Evolutionary conservation across 2,113 vertebrate species (phyloP).

Genomic region (Gymnocephalus cernua): DNA sequence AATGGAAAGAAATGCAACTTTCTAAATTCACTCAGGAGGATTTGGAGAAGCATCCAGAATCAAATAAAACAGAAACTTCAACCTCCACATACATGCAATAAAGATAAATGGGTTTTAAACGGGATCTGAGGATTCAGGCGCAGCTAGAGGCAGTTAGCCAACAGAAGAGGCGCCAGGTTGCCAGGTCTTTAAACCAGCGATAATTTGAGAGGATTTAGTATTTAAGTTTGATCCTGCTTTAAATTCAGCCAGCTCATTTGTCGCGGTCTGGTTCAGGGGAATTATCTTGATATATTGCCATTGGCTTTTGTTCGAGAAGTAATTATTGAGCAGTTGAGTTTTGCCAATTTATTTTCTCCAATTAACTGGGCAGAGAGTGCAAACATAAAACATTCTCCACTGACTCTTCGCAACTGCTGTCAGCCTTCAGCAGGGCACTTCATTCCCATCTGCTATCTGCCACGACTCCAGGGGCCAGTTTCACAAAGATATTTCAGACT

Average conservation of each 20-base stretch:
- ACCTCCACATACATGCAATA: neutral
- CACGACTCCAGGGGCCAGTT: neutral
- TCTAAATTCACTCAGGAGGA: neutral
- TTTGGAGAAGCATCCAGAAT: neutral
- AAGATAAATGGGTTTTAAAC: slow-evolving; percentile 17
- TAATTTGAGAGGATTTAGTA: slow-evolving; percentile 61
- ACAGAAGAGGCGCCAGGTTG: slow-evolving; percentile 1
- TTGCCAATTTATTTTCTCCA: slow-evolving; percentile 26
- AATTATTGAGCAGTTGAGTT: neutral
- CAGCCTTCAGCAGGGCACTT: slow-evolving; percentile 8
- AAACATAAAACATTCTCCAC: slow-evolving; percentile 37
- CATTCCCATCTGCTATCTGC: neutral
- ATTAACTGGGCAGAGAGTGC: slow-evolving; percentile 31
- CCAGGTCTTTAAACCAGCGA: slow-evolving; percentile 51
- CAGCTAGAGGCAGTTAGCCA: slow-evolving; percentile 29
- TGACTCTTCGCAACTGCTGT: neutral
- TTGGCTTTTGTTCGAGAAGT: slow-evolving; percentile 21
- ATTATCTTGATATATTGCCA: slow-evolving; percentile 39
- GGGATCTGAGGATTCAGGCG: neutral
- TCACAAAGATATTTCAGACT: neutral
- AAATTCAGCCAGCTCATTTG: slow-evolving; percentile 51
- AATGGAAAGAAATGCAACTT: neutral
- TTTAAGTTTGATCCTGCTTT: slow-evolving; percentile 49
- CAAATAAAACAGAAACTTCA: neutral
- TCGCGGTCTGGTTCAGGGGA: slow-evolving; percentile 34